Base-by-base conservation (phyloP, 2,113 vertebrate species). In the Salvelinus sp. region DNA sequence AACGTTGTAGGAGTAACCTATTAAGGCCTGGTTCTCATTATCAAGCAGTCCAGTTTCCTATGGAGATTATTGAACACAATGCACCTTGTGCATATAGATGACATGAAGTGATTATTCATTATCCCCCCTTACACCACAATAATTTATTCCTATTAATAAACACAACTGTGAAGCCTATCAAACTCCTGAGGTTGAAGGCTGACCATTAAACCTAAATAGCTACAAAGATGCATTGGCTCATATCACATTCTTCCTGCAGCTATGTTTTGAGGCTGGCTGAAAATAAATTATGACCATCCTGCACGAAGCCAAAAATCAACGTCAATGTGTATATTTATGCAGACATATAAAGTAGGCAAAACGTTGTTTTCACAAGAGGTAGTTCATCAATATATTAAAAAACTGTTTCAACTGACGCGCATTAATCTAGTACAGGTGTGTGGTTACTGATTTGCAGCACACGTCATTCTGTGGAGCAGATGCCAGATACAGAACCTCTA, bases 331-430 rank as follows among this genome's bases (percentile, higher is more conserved):
- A 10, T 44, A 44, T 44, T 76, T 22, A 75, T 75, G 38, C 9
- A 44, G 38, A 44, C 38, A 44, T 44, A 10, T 18, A 87, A 87
- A 88, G 86, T 84, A 87, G 82, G 83, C 85, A 84, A 88, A 76
- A 62, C 18, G 9, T 44, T 90, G 38, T 85, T 80, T 89, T 85
- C 86, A 90, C 88, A 90, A 75, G 92, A 94, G 93, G 91, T 93
- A 94, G 93, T 89, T 91, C 85, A 91, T 78, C 82, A 87, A 82
- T 76, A 84, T 85, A 76, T 83, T 86, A 75, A 68, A 86, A 72
- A 83, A 44, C 38, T 12, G 38, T 44, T 44, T 10, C 38, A 44
- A 2, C 10, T 44, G 38, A 44, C 9, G 7, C 38, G 7, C 81
- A 60, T 76, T 76, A 71, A 69, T 76, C 75, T 27, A 69, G 70